Evolutionary conservation across 2,888 invertebrate genomes (phyloP), one percentile per base, ranked within the genome.

Genomic region (Oscheius sp.): DNA sequence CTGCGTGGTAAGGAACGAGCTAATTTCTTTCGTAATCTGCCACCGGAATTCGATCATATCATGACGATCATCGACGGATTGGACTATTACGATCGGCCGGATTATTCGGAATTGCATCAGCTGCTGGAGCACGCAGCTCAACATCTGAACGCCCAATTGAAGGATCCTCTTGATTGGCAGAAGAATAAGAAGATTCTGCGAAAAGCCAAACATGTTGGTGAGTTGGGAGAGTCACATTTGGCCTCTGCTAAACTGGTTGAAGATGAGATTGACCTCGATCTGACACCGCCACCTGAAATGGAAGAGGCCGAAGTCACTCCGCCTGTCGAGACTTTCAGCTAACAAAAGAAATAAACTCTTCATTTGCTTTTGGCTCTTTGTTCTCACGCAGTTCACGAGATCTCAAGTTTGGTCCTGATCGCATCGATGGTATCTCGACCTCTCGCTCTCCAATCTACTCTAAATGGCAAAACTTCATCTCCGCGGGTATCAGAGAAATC

Each of bases 81-180:
- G 6, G 23, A 33, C 45, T 81, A 71, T 52, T 79, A 70, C 67
- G 79, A 81, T 12, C 71, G 79, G 2, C 83, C 83, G 1, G 61
- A 80, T 52, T 83, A 83, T 65, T 42, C 53, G 17, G 31, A 65
- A 34, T 48, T 83, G 8, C 64, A 71, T 27, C 55, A 67, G 10
- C 68, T 76, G 48, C 39, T 83, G 5, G 37, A 45, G 12, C 58
- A 72, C 23, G 82, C 76, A 4, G 78, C 79, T 15, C 65, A 66
- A 1, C 70, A 73, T 27, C 52, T 72, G 23, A 27, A 65, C n/a
- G 69, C 79, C 42, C 73, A 78, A 25, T 66, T 78, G 64, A 65
- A 73, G 37, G 74, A 75, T 17, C 79, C 78, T 12, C 45, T 83
- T 53, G 83, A 83, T 31, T 83, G 83, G 83, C 69, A 79, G 55